phyloP scores from a whole-genome alignment of 2,797 vertebrate species.

The Buphagus erythrorhynchus region DNA sequence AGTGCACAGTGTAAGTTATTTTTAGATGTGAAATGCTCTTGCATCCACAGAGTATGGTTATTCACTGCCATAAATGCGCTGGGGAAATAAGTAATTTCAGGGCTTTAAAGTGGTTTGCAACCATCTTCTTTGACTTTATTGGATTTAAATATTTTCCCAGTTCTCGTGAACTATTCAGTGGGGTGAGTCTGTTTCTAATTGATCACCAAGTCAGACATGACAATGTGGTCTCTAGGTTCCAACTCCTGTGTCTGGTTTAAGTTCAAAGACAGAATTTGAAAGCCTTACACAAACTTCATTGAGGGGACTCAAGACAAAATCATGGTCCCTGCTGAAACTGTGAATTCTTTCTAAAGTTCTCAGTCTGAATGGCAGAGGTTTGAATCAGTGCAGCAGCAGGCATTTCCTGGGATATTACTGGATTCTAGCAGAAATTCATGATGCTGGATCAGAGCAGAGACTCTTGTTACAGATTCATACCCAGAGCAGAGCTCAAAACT shows the following conservation, averaged over 20 bases:
- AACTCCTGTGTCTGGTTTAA: neutral
- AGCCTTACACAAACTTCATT: neutral
- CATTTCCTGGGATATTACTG: neutral
- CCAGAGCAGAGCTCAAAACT: neutral
- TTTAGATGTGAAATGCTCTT: neutral
- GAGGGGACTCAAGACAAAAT: neutral
- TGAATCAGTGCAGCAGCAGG: neutral
- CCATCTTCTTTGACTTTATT: neutral
- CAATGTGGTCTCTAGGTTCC: neutral
- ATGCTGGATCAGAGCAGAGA: neutral
- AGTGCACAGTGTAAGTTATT: neutral
- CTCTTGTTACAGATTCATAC: neutral
- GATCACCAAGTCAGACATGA: neutral
- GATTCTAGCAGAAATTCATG: neutral
- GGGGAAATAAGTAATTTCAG: neutral
- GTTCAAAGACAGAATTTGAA: neutral
- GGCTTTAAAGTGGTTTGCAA: neutral
- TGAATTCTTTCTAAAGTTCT: neutral
- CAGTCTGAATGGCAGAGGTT: neutral
- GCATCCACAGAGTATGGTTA: neutral
- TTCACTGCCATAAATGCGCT: neutral
- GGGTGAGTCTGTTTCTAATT: neutral
- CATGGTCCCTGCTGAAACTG: rapidly evolving
- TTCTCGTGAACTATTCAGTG: neutral
- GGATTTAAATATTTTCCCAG: neutral